Percentiles rank a stretch among this genome's conserved stretches.
Conservation (phyloP, 2,888 invertebrate genomes). For the Nymphalis polychloros region DNA sequence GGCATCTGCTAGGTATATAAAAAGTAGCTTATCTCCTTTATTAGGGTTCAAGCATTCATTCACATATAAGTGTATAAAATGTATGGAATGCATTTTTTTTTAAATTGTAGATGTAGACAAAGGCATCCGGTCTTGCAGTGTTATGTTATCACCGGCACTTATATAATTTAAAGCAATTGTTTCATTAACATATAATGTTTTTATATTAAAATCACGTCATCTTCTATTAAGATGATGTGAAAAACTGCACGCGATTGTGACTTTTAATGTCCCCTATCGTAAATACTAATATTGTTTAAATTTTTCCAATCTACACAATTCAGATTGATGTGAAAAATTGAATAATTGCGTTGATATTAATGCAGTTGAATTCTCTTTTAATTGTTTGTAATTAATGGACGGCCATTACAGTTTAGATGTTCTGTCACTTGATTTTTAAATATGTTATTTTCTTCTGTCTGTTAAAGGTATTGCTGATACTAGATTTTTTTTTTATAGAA, state of each 20-base stretch:
- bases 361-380: not conserved
- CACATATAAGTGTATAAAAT: no score
- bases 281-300: not conserved
- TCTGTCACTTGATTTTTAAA: no score
- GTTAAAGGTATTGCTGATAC: no score
- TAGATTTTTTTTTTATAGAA: no score
- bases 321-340: not conserved
- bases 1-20: no score
- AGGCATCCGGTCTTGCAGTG: no score
- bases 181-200: not conserved
- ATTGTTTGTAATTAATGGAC: not conserved
- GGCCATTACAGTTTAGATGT: no score
- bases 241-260: not conserved
- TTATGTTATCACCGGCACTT: not conserved
- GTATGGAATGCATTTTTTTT: no score
- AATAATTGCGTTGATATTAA: slow-evolving; percentile 2
- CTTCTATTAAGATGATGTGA: not conserved
- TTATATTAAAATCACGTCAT: slow-evolving; percentile 7
- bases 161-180: slow-evolving; percentile 1
- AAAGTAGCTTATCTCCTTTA: no score
- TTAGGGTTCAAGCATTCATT: no score
- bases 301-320: not conserved
- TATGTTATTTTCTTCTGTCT: no score
- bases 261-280: not conserved
- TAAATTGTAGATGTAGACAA: no score